phyloP scores from a whole-genome alignment of 2,888 invertebrate genomes.

The Syrphus vitripennis region DNA sequence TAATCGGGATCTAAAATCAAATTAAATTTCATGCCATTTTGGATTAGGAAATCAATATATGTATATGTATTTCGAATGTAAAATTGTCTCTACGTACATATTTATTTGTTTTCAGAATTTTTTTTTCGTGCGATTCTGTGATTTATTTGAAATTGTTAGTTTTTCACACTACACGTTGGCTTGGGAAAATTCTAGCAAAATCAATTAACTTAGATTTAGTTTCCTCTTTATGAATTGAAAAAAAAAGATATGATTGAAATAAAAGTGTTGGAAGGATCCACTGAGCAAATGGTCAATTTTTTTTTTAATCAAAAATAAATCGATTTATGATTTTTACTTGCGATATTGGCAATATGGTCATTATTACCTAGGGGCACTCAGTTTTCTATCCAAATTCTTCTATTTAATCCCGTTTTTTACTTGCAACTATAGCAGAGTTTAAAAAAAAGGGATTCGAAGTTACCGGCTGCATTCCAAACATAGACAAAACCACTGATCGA shows the following conservation, averaged over 20 bases:
- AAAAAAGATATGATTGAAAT: not conserved
- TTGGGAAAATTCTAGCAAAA: not conserved
- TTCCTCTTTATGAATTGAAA: not conserved
- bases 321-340: not conserved
- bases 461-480: no score
- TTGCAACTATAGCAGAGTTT: no score
- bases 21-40: slow-evolving; percentile 63
- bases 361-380: no score
- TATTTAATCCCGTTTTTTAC: no score
- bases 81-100: not conserved
- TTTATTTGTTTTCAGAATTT: not conserved
- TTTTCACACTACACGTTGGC: not conserved
- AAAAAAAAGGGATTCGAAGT: no score
- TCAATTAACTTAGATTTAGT: not conserved
- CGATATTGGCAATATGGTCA: no score
- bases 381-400: no score
- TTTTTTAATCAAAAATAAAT: not conserved
- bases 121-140: not conserved
- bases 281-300: not conserved
- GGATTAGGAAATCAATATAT: slow-evolving; percentile 60
- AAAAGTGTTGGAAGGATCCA: not conserved
- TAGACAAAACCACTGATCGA: no score
- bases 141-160: not conserved
- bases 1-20: slow-evolving; percentile 61
- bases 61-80: no score